A percentile compares a stretch with the other conserved stretches of the same genome.
phyloP scores from a whole-genome alignment of 2,888 invertebrate species.

The Eristalinus sepulchralis region DNA sequence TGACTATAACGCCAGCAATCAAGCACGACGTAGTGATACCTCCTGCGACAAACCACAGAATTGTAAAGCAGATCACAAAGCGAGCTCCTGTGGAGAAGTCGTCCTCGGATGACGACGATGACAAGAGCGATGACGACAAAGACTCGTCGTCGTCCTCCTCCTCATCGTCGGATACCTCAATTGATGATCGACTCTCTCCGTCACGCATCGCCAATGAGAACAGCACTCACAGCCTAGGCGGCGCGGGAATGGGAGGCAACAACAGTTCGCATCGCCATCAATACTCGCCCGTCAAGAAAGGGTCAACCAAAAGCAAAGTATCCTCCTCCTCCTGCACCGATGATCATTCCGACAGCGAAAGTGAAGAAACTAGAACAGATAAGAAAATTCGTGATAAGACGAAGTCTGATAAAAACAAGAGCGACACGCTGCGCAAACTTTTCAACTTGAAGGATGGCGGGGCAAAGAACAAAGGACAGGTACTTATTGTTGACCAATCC shows the following conservation, averaged over 20 bases:
- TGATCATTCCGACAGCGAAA: constrained; percentile 75
- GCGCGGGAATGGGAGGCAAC: constrained; percentile 62
- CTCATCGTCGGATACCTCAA: constrained; percentile 72
- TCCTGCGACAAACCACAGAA: constrained; percentile 67
- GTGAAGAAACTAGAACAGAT: constrained; percentile 74
- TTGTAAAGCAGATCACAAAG: constrained; percentile 75
- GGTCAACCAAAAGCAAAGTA: constrained; percentile 74
- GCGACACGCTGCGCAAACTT: constrained; percentile 85
- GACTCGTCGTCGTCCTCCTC: constrained; percentile 73
- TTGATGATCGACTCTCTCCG: constrained; percentile 66
- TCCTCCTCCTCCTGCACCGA: constrained; percentile 68
- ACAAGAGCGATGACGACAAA: constrained; percentile 68
- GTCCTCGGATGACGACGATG: constrained; percentile 59
- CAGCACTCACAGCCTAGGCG: constrained; percentile 36
- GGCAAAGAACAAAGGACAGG: constrained; percentile 87
- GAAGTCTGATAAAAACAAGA: constrained; percentile 86
- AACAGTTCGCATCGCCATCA: constrained; percentile 71
- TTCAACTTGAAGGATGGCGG: constrained; percentile 88
- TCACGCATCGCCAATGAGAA: constrained; percentile 56
- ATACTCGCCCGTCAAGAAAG: constrained; percentile 73
- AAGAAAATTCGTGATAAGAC: constrained; percentile 78
- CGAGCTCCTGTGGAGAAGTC: constrained; percentile 67
- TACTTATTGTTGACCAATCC: constrained; percentile 86
- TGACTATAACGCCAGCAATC: constrained; percentile 24
- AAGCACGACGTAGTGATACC: constrained; percentile 56